A percentile compares a stretch with the other conserved stretches of the same genome.
These are phyloP conservation scores for Oasisia sp. DNA, from an alignment of 2,888 invertebrate species.

Conservation along the genomic window DNA sequence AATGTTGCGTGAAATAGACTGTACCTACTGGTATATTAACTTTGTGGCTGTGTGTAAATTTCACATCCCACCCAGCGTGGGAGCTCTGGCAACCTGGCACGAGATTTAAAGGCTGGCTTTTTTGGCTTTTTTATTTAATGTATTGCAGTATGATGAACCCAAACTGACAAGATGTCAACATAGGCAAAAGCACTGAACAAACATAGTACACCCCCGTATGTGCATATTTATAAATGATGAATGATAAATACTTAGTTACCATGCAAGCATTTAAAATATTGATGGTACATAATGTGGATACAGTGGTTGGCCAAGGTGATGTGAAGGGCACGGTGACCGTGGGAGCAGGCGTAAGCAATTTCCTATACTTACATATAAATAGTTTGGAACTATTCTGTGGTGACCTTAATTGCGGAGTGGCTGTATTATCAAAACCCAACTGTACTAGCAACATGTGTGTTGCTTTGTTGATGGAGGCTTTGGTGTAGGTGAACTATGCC, in stretches of 20 bases:
- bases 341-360: too few species aligned
- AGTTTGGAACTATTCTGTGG: too few species aligned
- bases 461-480: not conserved
- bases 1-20: not conserved
- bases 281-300: not conserved
- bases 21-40: not conserved
- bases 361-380: too few species aligned
- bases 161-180: not conserved
- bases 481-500: not conserved
- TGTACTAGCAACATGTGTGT: not conserved
- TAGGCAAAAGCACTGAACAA: not conserved
- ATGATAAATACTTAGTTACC: not conserved
- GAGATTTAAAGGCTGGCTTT: not conserved
- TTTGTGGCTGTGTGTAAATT: not conserved
- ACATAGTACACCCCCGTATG: too few species aligned
- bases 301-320: too few species aligned
- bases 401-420: too few species aligned
- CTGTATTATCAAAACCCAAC: too few species aligned
- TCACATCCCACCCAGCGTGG: not conserved
- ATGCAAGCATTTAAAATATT: not conserved
- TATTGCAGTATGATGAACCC: not conserved
- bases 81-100: not conserved
- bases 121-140: not conserved
- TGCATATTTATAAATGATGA: not conserved
- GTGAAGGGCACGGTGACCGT: too few species aligned